phyloP scores from a whole-genome alignment of 2,113 vertebrate species.

The Notiomystis cincta region DNA sequence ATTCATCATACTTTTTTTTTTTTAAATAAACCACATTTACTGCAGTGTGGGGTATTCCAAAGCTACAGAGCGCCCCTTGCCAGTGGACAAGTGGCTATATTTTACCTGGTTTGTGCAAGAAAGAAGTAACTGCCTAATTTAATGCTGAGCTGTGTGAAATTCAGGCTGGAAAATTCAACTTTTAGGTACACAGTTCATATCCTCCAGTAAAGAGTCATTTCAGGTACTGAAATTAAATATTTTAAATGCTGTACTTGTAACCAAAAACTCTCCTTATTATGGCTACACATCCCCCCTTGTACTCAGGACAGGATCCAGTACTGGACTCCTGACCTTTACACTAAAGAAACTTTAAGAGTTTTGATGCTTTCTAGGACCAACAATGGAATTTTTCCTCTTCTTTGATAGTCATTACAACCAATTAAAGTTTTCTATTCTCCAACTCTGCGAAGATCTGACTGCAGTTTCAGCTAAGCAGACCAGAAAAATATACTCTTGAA shows the following conservation, averaged over 20 bases:
- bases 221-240: not conserved
- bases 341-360: not conserved
- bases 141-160: not conserved
- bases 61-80: constrained; percentile 50
- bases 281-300: not conserved
- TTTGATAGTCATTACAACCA: not conserved
- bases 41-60: not conserved
- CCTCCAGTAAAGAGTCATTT: not conserved
- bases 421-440: not conserved
- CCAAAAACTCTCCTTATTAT: not conserved
- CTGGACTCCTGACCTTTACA: not conserved
- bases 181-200: not conserved
- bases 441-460: not conserved
- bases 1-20: not conserved
- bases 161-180: not conserved
- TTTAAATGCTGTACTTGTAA: not conserved
- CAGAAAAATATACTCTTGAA: constrained; percentile 14
- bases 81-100: not conserved
- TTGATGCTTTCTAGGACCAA: not conserved
- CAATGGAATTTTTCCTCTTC: not conserved
- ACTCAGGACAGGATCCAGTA: not conserved
- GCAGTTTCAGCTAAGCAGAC: not conserved
- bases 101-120: not conserved
- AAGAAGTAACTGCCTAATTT: not conserved
- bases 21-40: not conserved